Conservation (phyloP, 2,888 invertebrate species). For the Cheilosia grossa region DNA sequence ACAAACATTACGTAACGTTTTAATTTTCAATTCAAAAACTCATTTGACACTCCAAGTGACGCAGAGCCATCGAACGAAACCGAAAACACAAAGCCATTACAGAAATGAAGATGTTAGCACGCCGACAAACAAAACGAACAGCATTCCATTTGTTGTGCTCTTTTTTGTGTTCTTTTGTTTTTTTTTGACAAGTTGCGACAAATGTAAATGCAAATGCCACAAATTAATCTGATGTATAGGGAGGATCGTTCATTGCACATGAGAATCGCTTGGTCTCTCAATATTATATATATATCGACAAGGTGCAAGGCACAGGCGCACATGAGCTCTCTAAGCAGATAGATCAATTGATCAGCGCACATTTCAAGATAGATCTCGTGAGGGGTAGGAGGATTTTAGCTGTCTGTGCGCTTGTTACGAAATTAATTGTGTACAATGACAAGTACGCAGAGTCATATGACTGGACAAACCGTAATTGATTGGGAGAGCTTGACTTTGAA, state of each 20-base stretch:
- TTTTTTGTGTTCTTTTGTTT: not conserved
- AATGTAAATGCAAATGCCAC: slow-evolving; percentile 11
- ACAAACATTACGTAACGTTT: slow-evolving; percentile 13
- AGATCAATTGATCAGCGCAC: slow-evolving; percentile 31
- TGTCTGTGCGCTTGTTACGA: slow-evolving; percentile 16
- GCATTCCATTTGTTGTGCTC: not conserved
- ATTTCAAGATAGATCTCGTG: not conserved
- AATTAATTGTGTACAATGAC: slow-evolving; percentile 14
- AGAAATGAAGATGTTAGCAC: slow-evolving; percentile 24
- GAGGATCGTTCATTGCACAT: not conserved
- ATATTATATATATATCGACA: not conserved
- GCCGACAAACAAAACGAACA: slow-evolving; percentile 1
- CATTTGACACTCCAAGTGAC: slow-evolving; percentile 36
- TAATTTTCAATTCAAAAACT: slow-evolving; percentile 1
- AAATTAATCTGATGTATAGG: slow-evolving; percentile 29
- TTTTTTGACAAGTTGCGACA: slow-evolving; percentile 36
- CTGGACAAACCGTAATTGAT: slow-evolving; percentile 6
- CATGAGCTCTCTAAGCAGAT: slow-evolving; percentile 3
- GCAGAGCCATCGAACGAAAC: slow-evolving; percentile 9
- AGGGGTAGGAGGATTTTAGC: not conserved
- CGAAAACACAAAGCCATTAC: slow-evolving; percentile 3
- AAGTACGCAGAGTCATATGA: slow-evolving; percentile 14
- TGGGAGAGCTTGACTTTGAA: slow-evolving; percentile 29
- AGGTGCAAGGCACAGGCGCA: not conserved
- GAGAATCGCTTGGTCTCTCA: not conserved